A percentile compares a stretch with the other conserved stretches of the same genome.
Conservation (phyloP, 2,888 invertebrate genomes). For the Ganaspis brasiliensis region DNA sequence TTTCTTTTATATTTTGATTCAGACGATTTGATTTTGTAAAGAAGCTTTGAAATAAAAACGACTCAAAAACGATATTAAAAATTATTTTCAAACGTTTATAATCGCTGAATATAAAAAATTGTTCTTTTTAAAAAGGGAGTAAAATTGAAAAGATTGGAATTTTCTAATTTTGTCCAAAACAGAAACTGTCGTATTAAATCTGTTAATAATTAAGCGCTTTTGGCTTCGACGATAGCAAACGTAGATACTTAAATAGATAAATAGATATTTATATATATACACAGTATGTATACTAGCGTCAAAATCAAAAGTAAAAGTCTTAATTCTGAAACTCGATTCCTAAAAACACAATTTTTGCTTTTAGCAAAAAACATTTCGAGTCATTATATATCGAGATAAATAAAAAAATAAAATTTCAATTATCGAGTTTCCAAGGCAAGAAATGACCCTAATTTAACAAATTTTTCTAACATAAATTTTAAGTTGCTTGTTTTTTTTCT, state of each 20-base stretch:
- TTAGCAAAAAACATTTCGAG: background rate
- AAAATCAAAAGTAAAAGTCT: slow-evolving; percentile 30
- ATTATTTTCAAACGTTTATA: no score
- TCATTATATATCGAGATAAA: background rate
- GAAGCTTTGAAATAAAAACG: no score
- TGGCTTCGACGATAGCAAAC: slow-evolving; percentile 24
- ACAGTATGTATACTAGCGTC: slow-evolving; percentile 52
- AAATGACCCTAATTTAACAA: background rate
- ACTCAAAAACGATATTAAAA: no score
- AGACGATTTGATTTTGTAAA: no score
- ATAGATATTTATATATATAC: slow-evolving; percentile 62
- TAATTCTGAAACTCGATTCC: slow-evolving; percentile 27
- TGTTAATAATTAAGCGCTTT: slow-evolving; percentile 18
- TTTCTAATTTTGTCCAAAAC: background rate
- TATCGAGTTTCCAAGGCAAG: slow-evolving; percentile 27
- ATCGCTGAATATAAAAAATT: no score
- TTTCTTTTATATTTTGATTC: no score
- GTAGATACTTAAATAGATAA: slow-evolving; percentile 56
- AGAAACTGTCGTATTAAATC: slow-evolving; percentile 5
- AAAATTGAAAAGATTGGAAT: slow-evolving; percentile 25
- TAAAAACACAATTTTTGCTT: background rate
- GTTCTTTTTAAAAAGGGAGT: no score
- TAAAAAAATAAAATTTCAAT: slow-evolving; percentile 3
- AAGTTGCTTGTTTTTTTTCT: background rate
- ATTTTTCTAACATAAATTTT: background rate